These are phyloP conservation scores for Synodontis membranacea DNA, from an alignment of 2,113 vertebrate genomes.

Conservation along the genomic window DNA sequence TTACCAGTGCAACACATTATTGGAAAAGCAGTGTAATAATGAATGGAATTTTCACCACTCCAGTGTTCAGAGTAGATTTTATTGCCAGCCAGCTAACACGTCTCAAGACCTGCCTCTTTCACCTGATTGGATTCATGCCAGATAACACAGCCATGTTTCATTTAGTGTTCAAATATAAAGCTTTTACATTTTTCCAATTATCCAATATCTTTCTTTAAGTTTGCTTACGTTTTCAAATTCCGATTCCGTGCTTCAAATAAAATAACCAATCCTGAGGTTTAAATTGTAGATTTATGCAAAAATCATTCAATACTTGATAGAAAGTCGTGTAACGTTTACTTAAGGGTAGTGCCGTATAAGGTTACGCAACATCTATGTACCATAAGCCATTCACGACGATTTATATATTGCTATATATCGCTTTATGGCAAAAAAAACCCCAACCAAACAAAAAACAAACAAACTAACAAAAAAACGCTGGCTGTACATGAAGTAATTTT, in stretches of 20 bases:
- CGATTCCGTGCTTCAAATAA: no score
- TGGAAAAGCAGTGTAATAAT: not conserved
- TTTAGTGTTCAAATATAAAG: not conserved
- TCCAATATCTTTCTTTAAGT: not conserved
- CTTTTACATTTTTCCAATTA: not conserved
- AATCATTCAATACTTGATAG: not conserved
- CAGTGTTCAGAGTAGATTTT: not conserved
- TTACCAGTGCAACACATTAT: not conserved
- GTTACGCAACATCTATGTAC: not conserved
- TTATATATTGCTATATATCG: no score
- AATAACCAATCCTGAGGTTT: not conserved
- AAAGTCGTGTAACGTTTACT: not conserved
- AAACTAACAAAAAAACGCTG: not conserved
- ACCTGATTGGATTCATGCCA: not conserved
- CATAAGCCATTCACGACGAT: not conserved
- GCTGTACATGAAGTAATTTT: not conserved
- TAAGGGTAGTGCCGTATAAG: not conserved
- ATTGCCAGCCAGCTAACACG: not conserved
- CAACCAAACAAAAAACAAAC: no score
- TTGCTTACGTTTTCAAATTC: not conserved
- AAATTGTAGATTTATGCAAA: not conserved
- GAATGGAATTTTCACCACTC: not conserved
- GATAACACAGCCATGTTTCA: not conserved
- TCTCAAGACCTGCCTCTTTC: not conserved
- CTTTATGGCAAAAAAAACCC: no score